These are phyloP conservation scores for Dynastes tityus DNA, from an alignment of 2,888 invertebrate species.

Conservation along the genomic window DNA sequence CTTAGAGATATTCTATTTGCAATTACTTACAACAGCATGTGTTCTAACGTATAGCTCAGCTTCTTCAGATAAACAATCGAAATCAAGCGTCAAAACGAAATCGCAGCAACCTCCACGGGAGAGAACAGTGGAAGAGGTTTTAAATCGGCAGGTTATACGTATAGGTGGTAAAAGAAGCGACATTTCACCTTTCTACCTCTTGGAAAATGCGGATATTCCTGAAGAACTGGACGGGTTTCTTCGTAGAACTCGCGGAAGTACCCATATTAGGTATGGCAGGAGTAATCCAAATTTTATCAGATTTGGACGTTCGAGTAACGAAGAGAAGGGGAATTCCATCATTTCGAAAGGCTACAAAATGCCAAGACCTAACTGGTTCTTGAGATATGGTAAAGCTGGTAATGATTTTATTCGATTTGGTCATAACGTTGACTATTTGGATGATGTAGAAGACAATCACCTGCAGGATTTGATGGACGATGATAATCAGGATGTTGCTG, in stretches of 20 bases:
- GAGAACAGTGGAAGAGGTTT: background rate
- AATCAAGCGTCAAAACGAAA: no score
- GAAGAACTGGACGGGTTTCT: no score
- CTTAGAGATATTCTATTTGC: no score
- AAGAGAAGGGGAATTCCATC: background rate
- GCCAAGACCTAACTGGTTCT: background rate
- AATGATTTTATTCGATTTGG: constrained; percentile 28
- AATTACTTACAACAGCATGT: no score
- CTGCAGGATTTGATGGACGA: no score
- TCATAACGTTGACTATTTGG: background rate
- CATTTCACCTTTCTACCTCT: background rate
- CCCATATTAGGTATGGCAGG: constrained; percentile 17
- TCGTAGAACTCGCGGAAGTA: background rate
- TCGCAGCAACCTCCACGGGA: no score
- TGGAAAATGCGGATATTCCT: no score
- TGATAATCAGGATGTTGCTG: no score
- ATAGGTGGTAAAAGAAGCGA: background rate
- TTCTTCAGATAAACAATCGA: no score
- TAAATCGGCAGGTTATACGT: background rate
- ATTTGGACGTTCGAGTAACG: background rate
- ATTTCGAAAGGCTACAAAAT: background rate
- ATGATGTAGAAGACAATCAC: no score
- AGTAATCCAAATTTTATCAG: constrained; percentile 16
- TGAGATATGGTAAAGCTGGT: background rate
- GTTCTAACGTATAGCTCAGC: no score